Percentiles rank a stretch among this genome's conserved stretches.
Conservation (phyloP, 2,888 invertebrate species). For the Entomobrya multifasciata region DNA sequence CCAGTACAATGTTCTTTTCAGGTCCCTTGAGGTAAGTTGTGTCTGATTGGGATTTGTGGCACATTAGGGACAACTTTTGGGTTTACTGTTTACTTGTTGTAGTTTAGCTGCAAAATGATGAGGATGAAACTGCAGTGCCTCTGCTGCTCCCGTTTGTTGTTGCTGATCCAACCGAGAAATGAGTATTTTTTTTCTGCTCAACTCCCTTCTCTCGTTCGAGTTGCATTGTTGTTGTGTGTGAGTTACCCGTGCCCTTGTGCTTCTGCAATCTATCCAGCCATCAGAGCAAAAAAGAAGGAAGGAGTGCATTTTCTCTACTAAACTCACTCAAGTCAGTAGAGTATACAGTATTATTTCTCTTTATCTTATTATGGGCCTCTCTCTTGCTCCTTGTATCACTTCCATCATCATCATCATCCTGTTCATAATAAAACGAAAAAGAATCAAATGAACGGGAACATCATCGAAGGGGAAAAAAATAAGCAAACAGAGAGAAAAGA, state of each 20-base stretch:
- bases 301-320: too few relatives aligned
- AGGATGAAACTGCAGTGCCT: slow-evolving; percentile 10
- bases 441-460: slow-evolving; percentile 38
- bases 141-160: too few relatives aligned
- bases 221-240: too few relatives aligned
- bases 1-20: slow-evolving; percentile 61
- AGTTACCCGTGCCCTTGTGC: too few relatives aligned
- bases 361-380: slow-evolving; percentile 37
- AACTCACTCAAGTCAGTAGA: too few relatives aligned
- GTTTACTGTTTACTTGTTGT: too few relatives aligned
- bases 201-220: background rate
- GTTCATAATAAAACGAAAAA: background rate
- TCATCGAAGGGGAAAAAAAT: too few relatives aligned
- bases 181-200: slow-evolving; percentile 9
- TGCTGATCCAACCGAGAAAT: slow-evolving; percentile 49
- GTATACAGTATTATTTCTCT: slow-evolving; percentile 23
- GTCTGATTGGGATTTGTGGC: slow-evolving; percentile 77
- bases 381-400: slow-evolving; percentile 11
- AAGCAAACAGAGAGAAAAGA: slow-evolving; percentile 3
- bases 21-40: slow-evolving; percentile 76
- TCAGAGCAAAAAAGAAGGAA: too few relatives aligned
- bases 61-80: slow-evolving; percentile 74
- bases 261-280: too few relatives aligned
- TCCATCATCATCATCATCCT: slow-evolving; percentile 42
- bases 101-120: background rate